Percentiles rank a stretch among this genome's conserved stretches.
These are phyloP conservation scores for Caloenas nicobarica DNA, from an alignment of 2,113 vertebrate genomes.

Conservation along the genomic window DNA sequence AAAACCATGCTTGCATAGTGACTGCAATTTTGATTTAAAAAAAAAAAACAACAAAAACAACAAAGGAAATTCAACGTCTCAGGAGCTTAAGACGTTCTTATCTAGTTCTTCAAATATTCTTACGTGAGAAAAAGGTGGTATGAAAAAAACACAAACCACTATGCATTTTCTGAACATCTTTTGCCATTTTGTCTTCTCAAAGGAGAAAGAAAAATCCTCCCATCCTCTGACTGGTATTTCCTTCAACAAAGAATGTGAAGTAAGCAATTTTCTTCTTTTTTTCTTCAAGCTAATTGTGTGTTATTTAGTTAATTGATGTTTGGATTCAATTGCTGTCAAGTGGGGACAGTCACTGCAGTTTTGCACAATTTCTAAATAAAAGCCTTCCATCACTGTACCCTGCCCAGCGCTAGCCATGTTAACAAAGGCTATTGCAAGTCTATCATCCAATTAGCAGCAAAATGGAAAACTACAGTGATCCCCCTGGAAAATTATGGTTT, in stretches of 20 bases:
- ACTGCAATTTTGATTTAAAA: neutral
- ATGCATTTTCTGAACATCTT: neutral
- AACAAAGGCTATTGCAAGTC: constrained; percentile 8
- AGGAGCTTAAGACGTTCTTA: neutral
- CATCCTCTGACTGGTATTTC: neutral
- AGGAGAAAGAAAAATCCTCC: neutral
- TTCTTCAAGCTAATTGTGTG: constrained; percentile 37
- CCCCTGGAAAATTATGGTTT: constrained; percentile 36
- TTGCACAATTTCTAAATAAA: constrained; percentile 12
- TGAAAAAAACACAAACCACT: neutral
- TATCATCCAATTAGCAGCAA: constrained; percentile 64
- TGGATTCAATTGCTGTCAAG: constrained; percentile 53
- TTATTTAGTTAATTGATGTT: constrained; percentile 48
- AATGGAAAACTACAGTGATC: constrained; percentile 40
- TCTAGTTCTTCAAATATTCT: neutral
- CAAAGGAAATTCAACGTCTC: constrained; percentile 7
- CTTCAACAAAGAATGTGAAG: constrained; percentile 30
- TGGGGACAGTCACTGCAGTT: neutral
- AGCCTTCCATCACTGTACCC: neutral
- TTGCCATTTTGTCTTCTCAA: neutral
- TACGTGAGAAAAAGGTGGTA: neutral
- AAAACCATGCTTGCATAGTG: neutral
- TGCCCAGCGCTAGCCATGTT: neutral
- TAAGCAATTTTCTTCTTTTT: constrained; percentile 17
- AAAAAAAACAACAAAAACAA: neutral